A percentile compares a stretch with the other conserved stretches of the same genome.
Conservation (phyloP, 1,140 invertebrate genomes). For the Coelopa frigida region DNA sequence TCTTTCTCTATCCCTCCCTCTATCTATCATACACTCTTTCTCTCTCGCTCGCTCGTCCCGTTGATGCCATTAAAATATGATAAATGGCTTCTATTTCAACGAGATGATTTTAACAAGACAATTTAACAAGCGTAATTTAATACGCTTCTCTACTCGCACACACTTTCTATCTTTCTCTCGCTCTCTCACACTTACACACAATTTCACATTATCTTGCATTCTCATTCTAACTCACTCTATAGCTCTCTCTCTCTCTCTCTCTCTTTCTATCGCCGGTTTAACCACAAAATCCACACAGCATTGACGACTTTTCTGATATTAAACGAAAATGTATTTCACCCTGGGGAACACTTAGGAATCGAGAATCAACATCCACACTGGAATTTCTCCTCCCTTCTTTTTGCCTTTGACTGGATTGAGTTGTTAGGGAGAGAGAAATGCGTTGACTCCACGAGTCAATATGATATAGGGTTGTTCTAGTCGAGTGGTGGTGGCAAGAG, state of each 20-base stretch:
- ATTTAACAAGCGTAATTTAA: conserved; percentile 45
- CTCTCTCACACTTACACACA: conserved; percentile 4
- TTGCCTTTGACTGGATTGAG: neutral
- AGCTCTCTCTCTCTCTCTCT: too few relatives aligned
- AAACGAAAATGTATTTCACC: conserved; percentile 40
- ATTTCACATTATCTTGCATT: too few relatives aligned
- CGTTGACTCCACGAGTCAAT: neutral
- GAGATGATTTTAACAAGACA: conserved; percentile 45
- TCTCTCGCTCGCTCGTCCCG: conserved; percentile 13
- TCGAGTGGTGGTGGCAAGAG: neutral
- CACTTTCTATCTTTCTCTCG: too few relatives aligned
- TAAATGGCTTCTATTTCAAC: conserved; percentile 43
- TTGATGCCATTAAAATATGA: conserved; percentile 45
- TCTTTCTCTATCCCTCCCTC: too few relatives aligned
- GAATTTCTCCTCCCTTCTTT: neutral
- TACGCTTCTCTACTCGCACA: too few relatives aligned
- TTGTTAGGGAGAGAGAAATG: neutral
- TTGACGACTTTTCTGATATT: conserved; percentile 10
- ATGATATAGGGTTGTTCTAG: neutral
- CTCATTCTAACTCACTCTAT: too few relatives aligned
- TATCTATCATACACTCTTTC: too few relatives aligned
- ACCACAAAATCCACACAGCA: neutral
- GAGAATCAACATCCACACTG: neutral
- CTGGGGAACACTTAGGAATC: conserved; percentile 36
- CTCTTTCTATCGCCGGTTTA: too few relatives aligned